Conservation (phyloP, 92 coral and sea anemone species). For the Virgularia gustaviana region DNA sequence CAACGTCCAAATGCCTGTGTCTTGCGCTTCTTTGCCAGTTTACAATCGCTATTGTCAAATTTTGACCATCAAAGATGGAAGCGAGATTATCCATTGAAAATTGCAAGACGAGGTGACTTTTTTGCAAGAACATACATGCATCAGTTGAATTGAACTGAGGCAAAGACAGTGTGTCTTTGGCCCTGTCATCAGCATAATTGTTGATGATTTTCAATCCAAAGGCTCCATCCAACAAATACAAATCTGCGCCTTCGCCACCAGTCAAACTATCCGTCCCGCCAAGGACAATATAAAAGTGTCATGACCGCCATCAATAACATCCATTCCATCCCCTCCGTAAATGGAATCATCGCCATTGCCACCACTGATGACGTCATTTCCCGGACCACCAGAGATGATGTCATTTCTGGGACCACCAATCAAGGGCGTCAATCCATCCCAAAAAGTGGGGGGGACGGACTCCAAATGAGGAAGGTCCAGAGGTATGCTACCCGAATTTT, state of each 20-base stretch:
- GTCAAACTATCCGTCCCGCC: slow-evolving; percentile 18
- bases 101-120: neutral
- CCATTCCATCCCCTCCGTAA: slow-evolving; percentile 2
- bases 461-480: too few relatives aligned
- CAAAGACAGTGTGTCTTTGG: slow-evolving; percentile 35
- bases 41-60: neutral
- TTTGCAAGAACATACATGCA: neutral
- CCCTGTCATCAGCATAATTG: slow-evolving; percentile 41
- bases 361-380: neutral
- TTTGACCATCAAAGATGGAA: slow-evolving; percentile 1
- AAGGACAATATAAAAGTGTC: neutral
- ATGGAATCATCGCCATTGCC: neutral
- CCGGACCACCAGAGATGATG: neutral
- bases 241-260: slow-evolving; percentile 49
- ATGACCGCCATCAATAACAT: too few relatives aligned
- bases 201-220: slow-evolving; percentile 52
- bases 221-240: slow-evolving; percentile 41
- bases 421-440: too few relatives aligned
- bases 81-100: neutral
- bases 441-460: too few relatives aligned
- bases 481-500: too few relatives aligned
- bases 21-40: neutral
- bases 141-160: neutral
- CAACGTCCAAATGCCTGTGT: neutral
- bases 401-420: too few relatives aligned